Evolutionary conservation across 2,113 vertebrate genomes (phyloP), one percentile per base, ranked within the genome.

Genomic region (Gallinago media): DNA sequence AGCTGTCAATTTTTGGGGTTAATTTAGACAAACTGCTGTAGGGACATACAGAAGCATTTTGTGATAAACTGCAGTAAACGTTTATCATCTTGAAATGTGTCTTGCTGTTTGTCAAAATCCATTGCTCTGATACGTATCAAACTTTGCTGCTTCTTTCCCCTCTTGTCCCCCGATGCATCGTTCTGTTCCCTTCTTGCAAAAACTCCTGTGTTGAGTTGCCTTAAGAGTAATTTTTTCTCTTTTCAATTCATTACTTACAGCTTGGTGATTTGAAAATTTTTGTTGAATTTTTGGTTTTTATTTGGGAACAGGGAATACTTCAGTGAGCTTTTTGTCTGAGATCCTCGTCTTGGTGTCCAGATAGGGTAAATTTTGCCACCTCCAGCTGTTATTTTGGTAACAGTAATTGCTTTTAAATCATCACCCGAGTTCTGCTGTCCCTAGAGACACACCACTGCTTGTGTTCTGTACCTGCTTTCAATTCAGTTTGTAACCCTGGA

Each of bases 11-110:
- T 90, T 31, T n/a, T 76, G 32, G 84, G 79, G 78, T 79, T 86
- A n/a, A 75, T 95, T 86, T 71, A 91, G 75, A 86, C 65, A 92
- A 86, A 92, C 65, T 72, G 81, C 62, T 91, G 44, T 12, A 61
- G 78, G 65, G 70, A 44, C 42, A 46, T 36, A 27, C 12, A 71
- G 90, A 77, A 86, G 65, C 32, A 3, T 61, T 94, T 93, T 47
- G 65, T 67, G 70, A 44, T 85, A 40, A 87, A 42, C 72, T 55
- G 59, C 62, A 56, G 36, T 82, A 76, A 92, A 22, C 3, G 15
- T 83, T 93, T 59, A 83, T 92, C 72, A 47, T 58, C 62, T 44
- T 38, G 59, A 71, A 81, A 62, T 27, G 47, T 17, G 34, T 58
- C 84, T 52, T 63, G 75, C 66, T 58, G 32, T 73, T 89, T 85